Evolutionary conservation across 2,113 vertebrate species (phyloP).

Genomic region (Perca fluviatilis): DNA sequence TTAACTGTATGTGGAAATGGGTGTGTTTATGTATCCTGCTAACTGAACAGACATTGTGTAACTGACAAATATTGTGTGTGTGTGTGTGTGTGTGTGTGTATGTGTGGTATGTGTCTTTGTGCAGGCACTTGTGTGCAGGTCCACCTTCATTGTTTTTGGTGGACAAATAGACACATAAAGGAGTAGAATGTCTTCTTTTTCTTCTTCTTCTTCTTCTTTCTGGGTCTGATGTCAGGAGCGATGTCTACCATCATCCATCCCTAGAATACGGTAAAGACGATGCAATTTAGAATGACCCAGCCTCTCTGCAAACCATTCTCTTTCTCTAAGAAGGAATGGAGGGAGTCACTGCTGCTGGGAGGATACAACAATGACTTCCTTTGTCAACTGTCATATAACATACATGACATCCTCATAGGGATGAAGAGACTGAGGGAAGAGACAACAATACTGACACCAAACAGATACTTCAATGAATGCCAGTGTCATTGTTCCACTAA

Average conservation of each 20-base stretch:
- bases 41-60: slow-evolving; percentile 2
- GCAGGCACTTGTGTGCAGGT: neutral
- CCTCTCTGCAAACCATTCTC: neutral
- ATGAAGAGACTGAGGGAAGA: neutral
- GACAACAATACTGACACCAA: neutral
- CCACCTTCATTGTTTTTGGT: neutral
- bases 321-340: neutral
- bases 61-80: neutral
- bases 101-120: neutral
- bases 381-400: neutral
- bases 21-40: slow-evolving; percentile 31
- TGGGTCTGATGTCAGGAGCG: neutral
- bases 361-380: neutral
- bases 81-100: neutral
- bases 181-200: neutral
- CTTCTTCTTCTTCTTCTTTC: neutral
- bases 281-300: no score
- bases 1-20: slow-evolving; percentile 37
- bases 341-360: neutral
- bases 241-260: neutral
- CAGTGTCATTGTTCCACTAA: neutral
- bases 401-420: no score
- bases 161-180: neutral
- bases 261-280: no score
- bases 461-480: no score